Conservation (phyloP, 2,113 vertebrate genomes). For the Phaethon lepturus region DNA sequence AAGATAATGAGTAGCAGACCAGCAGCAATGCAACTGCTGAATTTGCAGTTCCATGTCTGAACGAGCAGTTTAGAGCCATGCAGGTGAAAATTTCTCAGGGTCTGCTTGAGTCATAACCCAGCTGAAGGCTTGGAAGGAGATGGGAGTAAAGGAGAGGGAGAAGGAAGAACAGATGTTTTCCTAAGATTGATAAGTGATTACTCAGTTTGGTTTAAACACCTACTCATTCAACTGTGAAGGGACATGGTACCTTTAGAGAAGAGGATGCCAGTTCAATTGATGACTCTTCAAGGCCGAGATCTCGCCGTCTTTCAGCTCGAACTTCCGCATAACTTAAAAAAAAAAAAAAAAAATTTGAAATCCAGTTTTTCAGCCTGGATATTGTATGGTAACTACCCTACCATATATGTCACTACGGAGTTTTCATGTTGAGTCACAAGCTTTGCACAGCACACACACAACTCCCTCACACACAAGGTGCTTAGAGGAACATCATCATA, state of each 20-base stretch:
- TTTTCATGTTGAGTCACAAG: background rate
- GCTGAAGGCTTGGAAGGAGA: background rate
- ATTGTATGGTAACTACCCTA: background rate
- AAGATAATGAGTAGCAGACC: background rate
- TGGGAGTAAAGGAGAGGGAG: background rate
- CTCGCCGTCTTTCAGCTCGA: constrained; percentile 86
- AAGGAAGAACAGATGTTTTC: background rate
- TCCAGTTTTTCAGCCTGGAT: background rate
- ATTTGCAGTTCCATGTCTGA: background rate
- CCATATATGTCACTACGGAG: background rate
- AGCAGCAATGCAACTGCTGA: background rate
- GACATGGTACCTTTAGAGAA: constrained; percentile 80
- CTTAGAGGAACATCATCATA: background rate
- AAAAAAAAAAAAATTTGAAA: background rate
- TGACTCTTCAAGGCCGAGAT: constrained; percentile 86
- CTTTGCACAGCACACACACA: background rate
- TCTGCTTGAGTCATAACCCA: background rate
- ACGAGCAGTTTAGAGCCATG: background rate
- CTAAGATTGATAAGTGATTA: background rate
- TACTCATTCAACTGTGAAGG: background rate
- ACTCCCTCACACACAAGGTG: background rate
- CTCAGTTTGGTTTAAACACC: background rate
- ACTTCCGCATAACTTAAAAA: constrained; percentile 86
- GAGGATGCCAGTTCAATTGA: constrained; percentile 83
- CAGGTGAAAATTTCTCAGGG: background rate